These are phyloP conservation scores for Hesperia comma DNA, from an alignment of 2,888 invertebrate species.

Conservation along the genomic window DNA sequence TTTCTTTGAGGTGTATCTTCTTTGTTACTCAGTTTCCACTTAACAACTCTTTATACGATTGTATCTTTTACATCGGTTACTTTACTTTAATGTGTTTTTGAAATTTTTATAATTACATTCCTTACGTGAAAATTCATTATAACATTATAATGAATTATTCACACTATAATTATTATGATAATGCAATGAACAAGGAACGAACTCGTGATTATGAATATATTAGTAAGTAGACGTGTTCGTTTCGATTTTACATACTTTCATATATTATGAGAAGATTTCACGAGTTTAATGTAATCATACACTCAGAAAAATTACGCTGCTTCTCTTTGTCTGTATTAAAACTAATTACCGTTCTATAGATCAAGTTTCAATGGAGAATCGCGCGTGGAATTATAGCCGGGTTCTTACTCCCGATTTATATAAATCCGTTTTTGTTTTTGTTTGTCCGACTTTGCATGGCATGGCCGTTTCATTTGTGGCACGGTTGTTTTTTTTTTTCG, in stretches of 20 bases:
- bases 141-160: too few species aligned
- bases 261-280: neutral
- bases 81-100: too few species aligned
- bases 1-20: neutral
- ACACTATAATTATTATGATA: neutral
- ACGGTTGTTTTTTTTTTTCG: slow-evolving; percentile 56
- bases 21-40: too few species aligned
- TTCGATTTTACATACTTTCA: neutral
- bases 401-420: slow-evolving; percentile 49
- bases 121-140: too few species aligned
- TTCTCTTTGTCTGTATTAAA: neutral
- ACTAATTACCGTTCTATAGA: neutral
- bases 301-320: neutral
- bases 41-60: too few species aligned
- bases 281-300: neutral
- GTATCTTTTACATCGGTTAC: too few species aligned
- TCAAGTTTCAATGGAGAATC: slow-evolving; percentile 57
- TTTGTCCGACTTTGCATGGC: slow-evolving; percentile 70
- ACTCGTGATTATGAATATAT: neutral
- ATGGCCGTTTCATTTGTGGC: slow-evolving; percentile 70
- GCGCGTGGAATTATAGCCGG: slow-evolving; percentile 52
- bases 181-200: neutral
- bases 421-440: slow-evolving; percentile 46
- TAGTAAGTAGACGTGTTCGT: neutral
- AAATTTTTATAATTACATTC: too few species aligned